These are phyloP conservation scores for Oreochromis tanganicae DNA, from an alignment of 2,113 vertebrate species.

Conservation along the genomic window DNA sequence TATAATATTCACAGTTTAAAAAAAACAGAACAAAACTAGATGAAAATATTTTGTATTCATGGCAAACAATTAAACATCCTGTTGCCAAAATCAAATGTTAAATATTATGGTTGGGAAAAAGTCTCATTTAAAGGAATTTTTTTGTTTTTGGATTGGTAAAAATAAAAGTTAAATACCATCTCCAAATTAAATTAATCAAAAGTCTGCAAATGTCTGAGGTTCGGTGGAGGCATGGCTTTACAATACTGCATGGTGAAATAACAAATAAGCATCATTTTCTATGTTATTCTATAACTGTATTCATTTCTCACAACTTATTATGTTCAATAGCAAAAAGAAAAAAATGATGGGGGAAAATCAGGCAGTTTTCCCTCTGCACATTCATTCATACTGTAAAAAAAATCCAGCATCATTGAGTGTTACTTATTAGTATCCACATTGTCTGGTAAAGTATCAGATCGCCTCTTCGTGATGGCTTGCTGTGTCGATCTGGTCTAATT, in stretches of 20 bases:
- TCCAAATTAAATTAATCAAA: background rate
- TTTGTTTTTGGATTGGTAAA: background rate
- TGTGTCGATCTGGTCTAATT: constrained; percentile 9
- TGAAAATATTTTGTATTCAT: constrained; percentile 8
- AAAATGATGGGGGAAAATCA: constrained; percentile 27
- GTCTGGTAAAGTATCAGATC: constrained; percentile 37
- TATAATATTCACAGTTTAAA: constrained; percentile 35
- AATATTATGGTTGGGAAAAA: background rate
- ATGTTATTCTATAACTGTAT: constrained; percentile 33
- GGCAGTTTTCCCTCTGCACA: constrained; percentile 28
- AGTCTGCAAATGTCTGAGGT: too few species aligned
- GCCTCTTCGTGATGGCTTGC: constrained; percentile 30
- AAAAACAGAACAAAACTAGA: constrained; percentile 2
- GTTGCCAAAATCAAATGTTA: background rate
- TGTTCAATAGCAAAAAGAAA: constrained; percentile 39
- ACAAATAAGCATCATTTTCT: constrained; percentile 36
- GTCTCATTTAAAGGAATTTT: constrained; percentile 18
- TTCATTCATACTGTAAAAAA: constrained; percentile 59
- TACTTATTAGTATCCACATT: constrained; percentile 42
- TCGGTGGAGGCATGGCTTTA: constrained; percentile 4
- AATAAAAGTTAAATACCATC: background rate
- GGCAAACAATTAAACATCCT: background rate
- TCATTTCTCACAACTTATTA: constrained; percentile 38
- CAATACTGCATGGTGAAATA: constrained; percentile 2
- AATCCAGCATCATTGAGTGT: constrained; percentile 63